These are phyloP conservation scores for Tympanoctomys barrerae DNA, from an alignment of 2,797 vertebrate genomes.

Conservation along the genomic window DNA sequence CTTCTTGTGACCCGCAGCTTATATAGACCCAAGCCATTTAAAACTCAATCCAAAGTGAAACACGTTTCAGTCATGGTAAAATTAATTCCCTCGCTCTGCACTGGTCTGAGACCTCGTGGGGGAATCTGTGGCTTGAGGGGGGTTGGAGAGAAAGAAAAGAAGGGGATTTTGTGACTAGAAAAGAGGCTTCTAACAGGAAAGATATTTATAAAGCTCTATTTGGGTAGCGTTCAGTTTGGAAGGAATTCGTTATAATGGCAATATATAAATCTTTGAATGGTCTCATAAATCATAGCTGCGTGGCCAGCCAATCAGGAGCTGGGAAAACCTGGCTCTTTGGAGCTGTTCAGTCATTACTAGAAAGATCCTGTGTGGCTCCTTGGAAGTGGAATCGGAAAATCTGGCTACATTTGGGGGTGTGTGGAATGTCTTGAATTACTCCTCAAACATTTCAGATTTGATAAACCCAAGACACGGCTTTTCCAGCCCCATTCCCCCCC, in stretches of 20 bases:
- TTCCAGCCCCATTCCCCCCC: conserved; percentile 60
- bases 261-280: conserved; percentile 84
- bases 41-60: conserved; percentile 76
- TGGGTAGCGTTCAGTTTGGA: conserved; percentile 69
- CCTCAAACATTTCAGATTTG: conserved; percentile 84
- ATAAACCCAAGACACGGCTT: conserved; percentile 83
- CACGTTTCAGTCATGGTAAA: conserved; percentile 61
- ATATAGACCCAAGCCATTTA: conserved; percentile 79
- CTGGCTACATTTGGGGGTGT: conserved; percentile 77
- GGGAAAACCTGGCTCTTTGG: conserved; percentile 48
- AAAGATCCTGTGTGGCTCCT: conserved; percentile 71
- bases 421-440: conserved; percentile 84
- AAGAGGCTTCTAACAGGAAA: conserved; percentile 64
- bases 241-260: conserved; percentile 83
- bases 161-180: conserved; percentile 77
- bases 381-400: conserved; percentile 80
- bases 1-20: conserved; percentile 76
- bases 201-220: conserved; percentile 75
- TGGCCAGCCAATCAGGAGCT: conserved; percentile 59
- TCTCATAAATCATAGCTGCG: conserved; percentile 72
- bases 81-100: conserved; percentile 76
- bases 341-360: conserved; percentile 59
- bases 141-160: conserved; percentile 43
- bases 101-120: conserved; percentile 64
- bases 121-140: conserved; percentile 63